Conservation (phyloP, 2,797 vertebrate genomes). For the Ataeniobius toweri region DNA sequence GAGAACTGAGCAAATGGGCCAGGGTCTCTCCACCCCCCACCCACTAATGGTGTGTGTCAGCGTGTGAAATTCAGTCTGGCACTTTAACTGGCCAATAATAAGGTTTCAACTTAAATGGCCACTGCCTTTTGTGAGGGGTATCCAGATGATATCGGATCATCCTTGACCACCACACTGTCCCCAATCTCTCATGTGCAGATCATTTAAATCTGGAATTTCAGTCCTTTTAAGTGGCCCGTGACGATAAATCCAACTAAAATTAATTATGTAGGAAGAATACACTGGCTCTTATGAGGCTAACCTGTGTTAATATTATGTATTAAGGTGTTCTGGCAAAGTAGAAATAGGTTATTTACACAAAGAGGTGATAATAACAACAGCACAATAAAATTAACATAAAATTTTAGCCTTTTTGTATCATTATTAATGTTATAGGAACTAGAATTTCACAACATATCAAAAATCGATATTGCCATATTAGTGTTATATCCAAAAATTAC, state of each 20-base stretch:
- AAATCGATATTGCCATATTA: neutral
- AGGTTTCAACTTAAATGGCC: conserved; percentile 46
- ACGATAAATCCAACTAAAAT: neutral
- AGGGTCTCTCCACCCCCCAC: conserved; percentile 19
- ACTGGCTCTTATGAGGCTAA: neutral
- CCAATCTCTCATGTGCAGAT: neutral
- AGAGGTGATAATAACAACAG: neutral
- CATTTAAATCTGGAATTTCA: conserved; percentile 14
- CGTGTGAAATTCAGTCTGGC: conserved; percentile 53
- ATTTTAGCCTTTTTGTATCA: neutral
- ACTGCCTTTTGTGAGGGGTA: conserved; percentile 37
- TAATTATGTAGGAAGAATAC: neutral
- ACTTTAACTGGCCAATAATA: conserved; percentile 51
- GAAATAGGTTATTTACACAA: neutral
- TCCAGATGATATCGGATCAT: conserved; percentile 45
- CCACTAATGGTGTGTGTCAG: conserved; percentile 45
- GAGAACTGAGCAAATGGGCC: conserved; percentile 40
- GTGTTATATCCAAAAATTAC: too few species aligned
- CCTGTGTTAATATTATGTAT: neutral
- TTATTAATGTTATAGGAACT: neutral
- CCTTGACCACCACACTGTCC: conserved; percentile 31
- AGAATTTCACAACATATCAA: neutral
- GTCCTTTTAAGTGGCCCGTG: neutral
- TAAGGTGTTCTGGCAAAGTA: neutral
- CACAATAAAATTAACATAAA: neutral